Base-by-base conservation (phyloP, 2,888 invertebrate genomes). In the Drosophila sordidapex region DNA sequence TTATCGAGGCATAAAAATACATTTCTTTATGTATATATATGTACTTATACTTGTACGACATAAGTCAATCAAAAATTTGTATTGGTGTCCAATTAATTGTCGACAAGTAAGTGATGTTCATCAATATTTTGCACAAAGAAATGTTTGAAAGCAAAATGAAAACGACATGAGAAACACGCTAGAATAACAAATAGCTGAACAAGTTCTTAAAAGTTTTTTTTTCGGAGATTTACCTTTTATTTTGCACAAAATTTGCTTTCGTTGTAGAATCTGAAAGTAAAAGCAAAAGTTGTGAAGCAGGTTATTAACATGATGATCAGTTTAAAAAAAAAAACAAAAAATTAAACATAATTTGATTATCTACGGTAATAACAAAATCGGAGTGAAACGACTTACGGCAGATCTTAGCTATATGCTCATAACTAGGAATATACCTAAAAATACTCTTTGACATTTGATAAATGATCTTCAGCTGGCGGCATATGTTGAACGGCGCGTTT, bases 211-310 rank as follows among this genome's bases (percentile, higher is more conserved):
- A 13, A 11, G 11, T 25, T 25, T 27, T 40, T 51, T 54, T 67
- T 60, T 64, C 58, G 38, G 49, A 33, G 29, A 38, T 40, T 73
- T 70, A 66, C 74, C 66, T 80, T 68, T 10, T 57, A 63, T 64
- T 73, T 69, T 62, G 71, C 73, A 70, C 62, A 71, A 53, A 70
- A 53, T 72, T 79, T 80, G 71, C 80, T 77, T 81, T 74, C 71
- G 83, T 64, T 78, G 69, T 61, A 67, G 77, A 78, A 80, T 74
- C 83, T 84, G 83, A 88, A 85, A 85, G 83, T 83, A 87, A 85
- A 82, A 80, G 74, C 65, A 75, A 53, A 65, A 77, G 64, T 60
- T 58, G 49, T 73, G 36, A 27, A 51, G 51, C 59, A 38, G 58
- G 75, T 77, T 77, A 70, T 51, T 29, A 38, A 63, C 29, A 46